phyloP scores from a whole-genome alignment of 1,140 invertebrate genomes.

The Orchesella cincta region DNA sequence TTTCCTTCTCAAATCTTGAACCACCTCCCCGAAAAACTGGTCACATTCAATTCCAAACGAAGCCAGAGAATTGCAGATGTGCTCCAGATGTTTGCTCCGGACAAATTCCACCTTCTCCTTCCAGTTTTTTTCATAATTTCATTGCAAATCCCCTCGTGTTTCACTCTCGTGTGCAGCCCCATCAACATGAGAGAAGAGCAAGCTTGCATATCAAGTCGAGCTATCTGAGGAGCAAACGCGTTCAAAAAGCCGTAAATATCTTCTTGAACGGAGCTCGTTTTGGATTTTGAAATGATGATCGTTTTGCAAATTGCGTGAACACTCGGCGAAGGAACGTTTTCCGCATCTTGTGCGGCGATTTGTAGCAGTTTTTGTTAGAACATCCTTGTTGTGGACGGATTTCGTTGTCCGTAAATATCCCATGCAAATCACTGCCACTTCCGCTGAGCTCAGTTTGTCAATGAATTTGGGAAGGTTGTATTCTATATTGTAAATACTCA shows the following conservation, averaged over 20 bases:
- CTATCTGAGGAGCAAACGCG: neutral
- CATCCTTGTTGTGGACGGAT: neutral
- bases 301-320: neutral
- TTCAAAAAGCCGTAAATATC: neutral
- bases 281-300: neutral
- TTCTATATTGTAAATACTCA: constrained; percentile 24
- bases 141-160: neutral
- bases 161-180: neutral
- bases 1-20: neutral
- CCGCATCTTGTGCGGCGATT: neutral
- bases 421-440: neutral
- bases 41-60: constrained; percentile 3
- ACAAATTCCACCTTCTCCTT: neutral
- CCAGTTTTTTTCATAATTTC: constrained; percentile 12
- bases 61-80: neutral
- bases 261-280: neutral
- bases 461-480: constrained; percentile 26
- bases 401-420: constrained; percentile 12
- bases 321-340: neutral
- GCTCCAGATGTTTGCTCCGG: constrained; percentile 6
- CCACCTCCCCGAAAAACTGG: neutral
- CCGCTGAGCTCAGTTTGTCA: neutral
- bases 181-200: neutral
- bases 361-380: neutral
- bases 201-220: neutral